Base-by-base conservation (phyloP, 2,888 invertebrate species). In the Drosophila borborema region DNA sequence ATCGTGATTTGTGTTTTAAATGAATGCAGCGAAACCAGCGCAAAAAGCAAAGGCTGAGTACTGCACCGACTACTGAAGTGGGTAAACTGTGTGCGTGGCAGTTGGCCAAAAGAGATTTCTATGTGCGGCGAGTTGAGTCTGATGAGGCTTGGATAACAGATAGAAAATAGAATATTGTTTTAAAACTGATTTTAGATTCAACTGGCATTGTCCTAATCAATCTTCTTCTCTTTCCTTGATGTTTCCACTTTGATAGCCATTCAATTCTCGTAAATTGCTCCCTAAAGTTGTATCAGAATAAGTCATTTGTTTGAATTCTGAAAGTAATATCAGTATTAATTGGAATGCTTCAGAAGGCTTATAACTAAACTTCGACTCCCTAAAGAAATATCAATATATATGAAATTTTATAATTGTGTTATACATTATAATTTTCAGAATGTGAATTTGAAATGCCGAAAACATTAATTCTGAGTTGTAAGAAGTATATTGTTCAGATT, bases 1-100 rank as follows among this genome's bases (percentile, higher is more conserved):
- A 85, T 86, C 85, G 77, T 85, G 89, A 85, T 85, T 90, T 85
- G 89, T 85, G 89, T 77, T 81, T 78, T n/a, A 77, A 86, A 86
- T 77, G 67, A 72, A 67, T 40, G 18, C 51, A 34, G 41, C 8
- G 49, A 20, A 28, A 5, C 18, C 64, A 48, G 3, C 8, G 31
- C 34, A n/a, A n/a, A 36, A 45, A 45, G 7, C 8, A 31, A 40
- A 12, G 36, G 2, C n/a, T 31, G 31, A 38, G 48, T 12, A 8
- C 12, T 28, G 40, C 28, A 18, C 5, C 34, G 31, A 20, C 38
- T 23, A 16, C 38, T 28, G 40, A 51, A 18, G 10, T 49, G 43
- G 18, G 51, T 12, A 14, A 20, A 28, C 28, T 38, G 38, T 48
- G 69, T 46, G 69, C 43, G 43, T 60, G 45, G 20, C 38, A 23